Evolutionary conservation across 2,113 vertebrate species (phyloP).

Genomic region (Thinocorus orbignyianus): DNA sequence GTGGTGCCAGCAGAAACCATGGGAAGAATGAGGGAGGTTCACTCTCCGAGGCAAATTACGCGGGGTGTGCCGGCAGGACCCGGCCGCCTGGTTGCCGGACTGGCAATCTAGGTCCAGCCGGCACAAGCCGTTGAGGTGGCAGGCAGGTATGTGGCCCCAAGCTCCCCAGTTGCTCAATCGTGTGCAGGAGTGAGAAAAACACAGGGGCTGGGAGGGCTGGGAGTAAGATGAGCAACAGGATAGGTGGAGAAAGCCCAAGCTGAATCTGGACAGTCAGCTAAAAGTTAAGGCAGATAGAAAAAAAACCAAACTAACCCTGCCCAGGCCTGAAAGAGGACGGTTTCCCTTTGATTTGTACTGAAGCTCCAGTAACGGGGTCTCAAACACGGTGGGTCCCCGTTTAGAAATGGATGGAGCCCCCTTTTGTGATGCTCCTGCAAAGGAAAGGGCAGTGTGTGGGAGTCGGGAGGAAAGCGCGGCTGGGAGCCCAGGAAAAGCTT

Average conservation of each 20-base stretch:
- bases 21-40: constrained; percentile 64
- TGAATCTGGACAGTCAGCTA: constrained; percentile 4
- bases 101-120: neutral
- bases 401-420: neutral
- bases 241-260: constrained; percentile 38
- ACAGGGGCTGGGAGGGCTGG: constrained; percentile 5
- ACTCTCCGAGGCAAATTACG: neutral
- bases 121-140: constrained; percentile 52
- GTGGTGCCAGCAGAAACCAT: constrained; percentile 39
- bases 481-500: neutral
- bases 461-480: accelerated
- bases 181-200: constrained; percentile 42
- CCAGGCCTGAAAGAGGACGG: neutral
- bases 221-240: constrained; percentile 36
- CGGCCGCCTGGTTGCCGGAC: neutral
- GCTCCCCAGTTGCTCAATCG: constrained; percentile 20
- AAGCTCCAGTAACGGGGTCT: neutral
- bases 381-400: accelerated
- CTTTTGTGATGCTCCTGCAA: neutral
- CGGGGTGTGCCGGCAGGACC: constrained; percentile 26
- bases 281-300: neutral
- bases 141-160: constrained; percentile 48
- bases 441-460: neutral
- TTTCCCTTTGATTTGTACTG: neutral
- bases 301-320: neutral